Conservation (phyloP, 53 echinoderm and acorn worm species). For the Glandiceps talaboti region DNA sequence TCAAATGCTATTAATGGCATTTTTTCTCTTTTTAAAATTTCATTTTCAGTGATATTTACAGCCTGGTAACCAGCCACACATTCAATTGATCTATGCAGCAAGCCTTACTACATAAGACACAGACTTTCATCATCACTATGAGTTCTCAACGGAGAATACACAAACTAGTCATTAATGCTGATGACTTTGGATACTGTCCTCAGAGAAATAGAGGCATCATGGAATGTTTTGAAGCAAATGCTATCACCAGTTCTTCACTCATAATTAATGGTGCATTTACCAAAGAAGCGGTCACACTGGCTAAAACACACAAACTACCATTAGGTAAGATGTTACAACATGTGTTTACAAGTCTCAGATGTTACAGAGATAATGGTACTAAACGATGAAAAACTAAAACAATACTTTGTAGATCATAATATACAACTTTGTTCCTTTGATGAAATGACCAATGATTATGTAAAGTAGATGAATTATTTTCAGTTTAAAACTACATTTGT, state of each 20-base stretch:
- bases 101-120: too few species aligned
- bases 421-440: slow-evolving; percentile 16
- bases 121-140: too few species aligned
- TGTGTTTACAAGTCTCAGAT: too few species aligned
- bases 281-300: slow-evolving; percentile 8
- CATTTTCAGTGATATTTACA: too few species aligned
- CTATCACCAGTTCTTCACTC: slow-evolving; percentile 24
- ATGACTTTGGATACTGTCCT: slow-evolving; percentile 43
- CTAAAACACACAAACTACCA: slow-evolving; percentile 20
- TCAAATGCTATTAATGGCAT: too few species aligned
- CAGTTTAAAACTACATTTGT: too few species aligned
- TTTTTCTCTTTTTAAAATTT: too few species aligned
- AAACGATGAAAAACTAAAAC: slow-evolving; percentile 11
- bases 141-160: neutral
- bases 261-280: slow-evolving; percentile 26
- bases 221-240: slow-evolving; percentile 26
- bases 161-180: slow-evolving; percentile 31
- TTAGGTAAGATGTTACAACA: slow-evolving; percentile 31
- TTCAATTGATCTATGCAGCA: too few species aligned
- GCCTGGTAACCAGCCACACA: too few species aligned
- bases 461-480: too few species aligned
- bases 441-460: too few species aligned
- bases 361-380: slow-evolving; percentile 35
- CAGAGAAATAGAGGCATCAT: slow-evolving; percentile 32
- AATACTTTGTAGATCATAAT: slow-evolving; percentile 2